Evolutionary conservation across 2,113 vertebrate species (phyloP), one percentile per base, ranked within the genome.

Genomic region (Nothoprocta pentlandii): DNA sequence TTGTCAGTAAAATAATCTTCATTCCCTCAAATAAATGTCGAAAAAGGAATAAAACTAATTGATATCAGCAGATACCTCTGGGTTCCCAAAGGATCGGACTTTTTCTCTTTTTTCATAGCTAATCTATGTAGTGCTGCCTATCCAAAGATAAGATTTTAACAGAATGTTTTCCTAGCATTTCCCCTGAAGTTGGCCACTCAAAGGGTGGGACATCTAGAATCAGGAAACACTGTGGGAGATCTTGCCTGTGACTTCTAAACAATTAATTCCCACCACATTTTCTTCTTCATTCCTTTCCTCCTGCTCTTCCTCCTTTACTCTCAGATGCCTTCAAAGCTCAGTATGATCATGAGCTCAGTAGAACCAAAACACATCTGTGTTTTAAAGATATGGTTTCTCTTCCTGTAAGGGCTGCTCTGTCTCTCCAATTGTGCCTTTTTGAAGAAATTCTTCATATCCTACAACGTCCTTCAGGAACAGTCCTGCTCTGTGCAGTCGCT

Each of bases 321-420:
- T 73, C 41, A 46, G 36, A 22, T 86, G 6, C 51, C 51, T 21
- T 76, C 9, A 77, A 22, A 32, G 10, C 34, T 34, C 34, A 34
- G 73, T 71, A 79, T 10, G 34, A 53, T 54, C 0, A 0, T 41
- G 36, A 66, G 0, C 4, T 69, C 44, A 3, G 0, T 36, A 30
- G 59, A 0, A 0, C 53, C 41, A 73, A 36, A 67, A 66, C 36
- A 6, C 30, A 79, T 69, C 17, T 44, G 22, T 51, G 30, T 4
- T 41, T 49, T 21, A 76, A 7, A 56, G 67, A 19, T 69, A 36
- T 59, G 41, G 2, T 22, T 84, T 13, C 42, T 79, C 36, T 81
- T 47, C 17, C 11, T 4, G 0, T 34, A 44, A 56, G 15, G 44
- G 7, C n/a, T 63, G 11, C 4, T 53, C 3, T 0, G 22, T 62